Base-by-base conservation (phyloP, 1,140 invertebrate species). In the Ceratitis capitata region DNA sequence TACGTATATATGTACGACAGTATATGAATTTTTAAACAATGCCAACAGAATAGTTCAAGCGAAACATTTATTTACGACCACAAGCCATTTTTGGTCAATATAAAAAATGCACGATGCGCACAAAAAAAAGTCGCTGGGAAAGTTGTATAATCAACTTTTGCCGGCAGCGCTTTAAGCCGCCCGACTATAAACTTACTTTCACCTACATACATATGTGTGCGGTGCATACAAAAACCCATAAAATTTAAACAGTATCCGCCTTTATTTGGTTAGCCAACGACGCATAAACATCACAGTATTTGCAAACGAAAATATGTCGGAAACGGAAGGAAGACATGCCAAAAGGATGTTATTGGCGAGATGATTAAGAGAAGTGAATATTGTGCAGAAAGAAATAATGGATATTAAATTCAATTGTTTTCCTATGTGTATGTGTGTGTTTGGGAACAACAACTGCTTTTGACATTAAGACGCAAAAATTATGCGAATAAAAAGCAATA, bases 231-330 rank as follows among this genome's bases (percentile, higher is more conserved):
- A n/a, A n/a, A 78, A 78, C 42, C 23, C 69, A 78, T 78, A 78
- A 78, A 78, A 78, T 39, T 78, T 78, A 42, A 78, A 78, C 69
- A 23, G 16, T 47, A 23, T 78, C 35, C 69, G 69, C 39, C 69
- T 42, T 78, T 78, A n/a, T 39, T 47, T 26, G 69, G 69, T 78
- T 47, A 47, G 16, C 42, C 39, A 42, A 5, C 39, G 9, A 45
- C 32, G 29, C 12, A 5, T 14, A 78, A 32, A 2, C 32, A 61
- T 12, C 58, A 35, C 29, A 64, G 29, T n/a, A n/a, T n/a, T n/a
- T n/a, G 58, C 58, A 61, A 61, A n/a, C 58, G 9, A n/a, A 16
- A 5, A 5, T 23, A 6, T 26, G 56, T 35, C 39, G 69, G 69
- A 78, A 78, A 19, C 32, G 39, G 39, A 45, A 78, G 16, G 35